A percentile compares a stretch with the other conserved stretches of the same genome.
These are phyloP conservation scores for Drosophila mayaguana DNA, from an alignment of 2,888 invertebrate species.

Conservation along the genomic window DNA sequence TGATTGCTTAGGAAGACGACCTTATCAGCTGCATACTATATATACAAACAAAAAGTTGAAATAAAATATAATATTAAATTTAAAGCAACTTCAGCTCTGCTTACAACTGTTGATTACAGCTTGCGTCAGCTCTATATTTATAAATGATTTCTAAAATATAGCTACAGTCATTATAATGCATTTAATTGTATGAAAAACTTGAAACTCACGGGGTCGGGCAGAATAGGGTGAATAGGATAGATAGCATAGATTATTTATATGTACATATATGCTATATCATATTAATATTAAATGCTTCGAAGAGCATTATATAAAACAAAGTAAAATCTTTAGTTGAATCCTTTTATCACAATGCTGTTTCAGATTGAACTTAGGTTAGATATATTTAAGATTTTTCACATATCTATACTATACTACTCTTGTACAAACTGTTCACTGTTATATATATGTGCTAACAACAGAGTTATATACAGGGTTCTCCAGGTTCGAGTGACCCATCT, in stretches of 20 bases:
- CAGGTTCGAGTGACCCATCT: too few relatives aligned
- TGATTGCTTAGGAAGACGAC: slow-evolving; percentile 3
- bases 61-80: background rate
- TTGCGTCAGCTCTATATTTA: background rate
- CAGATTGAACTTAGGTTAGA: too few relatives aligned
- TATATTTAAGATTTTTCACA: background rate
- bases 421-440: background rate
- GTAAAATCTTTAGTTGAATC: background rate
- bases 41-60: background rate
- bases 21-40: slow-evolving; percentile 11
- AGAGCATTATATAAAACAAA: background rate
- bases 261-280: too few relatives aligned
- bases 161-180: background rate
- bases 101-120: background rate
- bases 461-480: too few relatives aligned
- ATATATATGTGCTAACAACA: background rate
- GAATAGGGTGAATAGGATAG: background rate
- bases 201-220: background rate
- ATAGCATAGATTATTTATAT: too few relatives aligned
- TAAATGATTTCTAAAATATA: background rate
- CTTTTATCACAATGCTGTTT: too few relatives aligned
- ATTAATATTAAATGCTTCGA: too few relatives aligned
- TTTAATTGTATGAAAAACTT: background rate
- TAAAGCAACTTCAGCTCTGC: background rate
- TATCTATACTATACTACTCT: background rate